Base-by-base conservation (phyloP, 2,797 vertebrate genomes). In the Synaphobranchus kaupii region DNA sequence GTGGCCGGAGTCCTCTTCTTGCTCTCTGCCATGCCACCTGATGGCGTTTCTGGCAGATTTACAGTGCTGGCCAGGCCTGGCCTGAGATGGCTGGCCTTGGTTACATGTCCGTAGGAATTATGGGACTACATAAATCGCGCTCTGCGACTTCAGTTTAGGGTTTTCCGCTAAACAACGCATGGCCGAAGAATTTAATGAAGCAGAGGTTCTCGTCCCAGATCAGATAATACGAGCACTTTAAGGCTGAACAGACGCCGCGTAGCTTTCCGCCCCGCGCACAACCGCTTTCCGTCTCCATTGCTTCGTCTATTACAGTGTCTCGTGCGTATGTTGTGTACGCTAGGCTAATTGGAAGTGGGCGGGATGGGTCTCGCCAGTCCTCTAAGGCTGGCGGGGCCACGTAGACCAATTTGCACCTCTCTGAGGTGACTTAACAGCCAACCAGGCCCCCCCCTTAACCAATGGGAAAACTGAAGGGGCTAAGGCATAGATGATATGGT, bases 1-100 rank as follows among this genome's bases (percentile, higher is more conserved):
- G 88, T 89, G 90, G 90, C 90, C 84, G 87, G 83, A 84, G 63
- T 88, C 90, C 86, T 90, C 89, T 87, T 89, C 86, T 63, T 76
- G 31, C 22, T 78, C 86, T 81, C 85, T 86, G 89, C 88, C 81
- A 89, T 86, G 89, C 13, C 44, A 86, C 66, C 54, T 87, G 84
- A 66, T 34, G 48, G 63, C 80, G 9, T 83, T 28, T 86, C n/a
- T 76, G 81, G 47, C 63, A 71, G 28, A 10, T 50, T 63, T 76
- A 20, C 60, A 48, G 47, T 39, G 47, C 66, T 60, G 60, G 39
- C 6, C 31, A 71, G 25, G 60, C 58, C 25, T 31, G 31, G 15
- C 48, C 60, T 31, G 28, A 39, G 15, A 73, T 85, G 31, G n/a
- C 28, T n/a, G 52, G 48, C 22, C 22, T 1, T 48, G 22, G 47